These are phyloP conservation scores for Papilio elwesi DNA, from an alignment of 2,888 invertebrate species.

Conservation along the genomic window DNA sequence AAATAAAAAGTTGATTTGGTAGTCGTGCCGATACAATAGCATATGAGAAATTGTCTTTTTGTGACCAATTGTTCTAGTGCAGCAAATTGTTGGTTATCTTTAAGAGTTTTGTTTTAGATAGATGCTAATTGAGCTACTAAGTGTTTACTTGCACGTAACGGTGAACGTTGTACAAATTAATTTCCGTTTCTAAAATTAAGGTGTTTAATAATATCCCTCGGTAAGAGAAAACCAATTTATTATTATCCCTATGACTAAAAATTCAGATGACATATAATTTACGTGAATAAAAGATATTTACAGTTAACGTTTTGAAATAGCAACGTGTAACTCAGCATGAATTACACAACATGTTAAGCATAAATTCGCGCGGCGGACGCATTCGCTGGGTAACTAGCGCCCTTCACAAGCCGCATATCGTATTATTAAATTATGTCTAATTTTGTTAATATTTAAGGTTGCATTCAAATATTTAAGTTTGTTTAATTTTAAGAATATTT, in stretches of 20 bases:
- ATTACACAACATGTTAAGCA: constrained; percentile 29
- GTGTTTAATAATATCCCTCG: background rate
- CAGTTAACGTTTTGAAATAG: constrained; percentile 15
- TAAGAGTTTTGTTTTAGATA: background rate
- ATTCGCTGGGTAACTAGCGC: constrained; percentile 8
- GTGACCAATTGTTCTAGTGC: constrained; percentile 14
- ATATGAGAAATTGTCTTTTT: constrained; percentile 6
- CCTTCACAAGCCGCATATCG: background rate
- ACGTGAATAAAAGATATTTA: constrained; percentile 15
- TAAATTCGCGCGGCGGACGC: constrained; percentile 14
- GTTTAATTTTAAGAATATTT: no score
- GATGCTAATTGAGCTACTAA: background rate
- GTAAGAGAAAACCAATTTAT: background rate
- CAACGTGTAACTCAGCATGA: constrained; percentile 29
- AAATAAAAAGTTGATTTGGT: constrained; percentile 9
- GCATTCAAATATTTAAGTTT: no score
- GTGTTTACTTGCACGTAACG: background rate
- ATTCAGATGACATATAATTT: background rate
- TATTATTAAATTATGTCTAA: no score
- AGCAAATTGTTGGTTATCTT: background rate
- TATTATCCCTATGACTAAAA: background rate
- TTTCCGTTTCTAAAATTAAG: background rate
- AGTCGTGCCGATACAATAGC: constrained; percentile 7
- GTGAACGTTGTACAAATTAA: background rate
- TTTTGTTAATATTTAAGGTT: no score